These are phyloP conservation scores for Hemibagrus wyckioides DNA, from an alignment of 2,113 vertebrate genomes.

Conservation along the genomic window DNA sequence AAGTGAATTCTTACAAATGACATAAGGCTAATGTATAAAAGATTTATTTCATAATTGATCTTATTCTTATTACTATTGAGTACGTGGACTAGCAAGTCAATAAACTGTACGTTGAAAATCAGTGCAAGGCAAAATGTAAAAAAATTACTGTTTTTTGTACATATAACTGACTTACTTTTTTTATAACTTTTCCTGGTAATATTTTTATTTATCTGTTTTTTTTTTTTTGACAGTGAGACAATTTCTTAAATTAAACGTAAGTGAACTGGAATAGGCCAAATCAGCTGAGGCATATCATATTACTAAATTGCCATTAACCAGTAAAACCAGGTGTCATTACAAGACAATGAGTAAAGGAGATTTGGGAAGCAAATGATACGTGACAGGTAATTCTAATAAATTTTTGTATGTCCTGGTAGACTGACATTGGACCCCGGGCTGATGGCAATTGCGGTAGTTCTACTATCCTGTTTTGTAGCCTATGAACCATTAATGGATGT, in stretches of 20 bases:
- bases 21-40: not conserved
- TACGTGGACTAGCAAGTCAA: not conserved
- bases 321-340: not conserved
- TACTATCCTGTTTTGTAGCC: constrained; percentile 1
- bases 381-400: not conserved
- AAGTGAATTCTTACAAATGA: not conserved
- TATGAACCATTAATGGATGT: constrained; percentile 40
- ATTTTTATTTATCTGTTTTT: not conserved
- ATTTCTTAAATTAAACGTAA: not conserved
- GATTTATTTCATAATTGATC: not conserved
- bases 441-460: not conserved
- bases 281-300: not conserved
- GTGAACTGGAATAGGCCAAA: not conserved
- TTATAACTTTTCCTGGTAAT: not conserved
- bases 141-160: not conserved
- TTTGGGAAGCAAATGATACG: not conserved
- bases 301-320: not conserved
- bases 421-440: not conserved
- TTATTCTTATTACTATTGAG: not conserved
- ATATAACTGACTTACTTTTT: not conserved
- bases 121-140: not conserved
- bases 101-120: not conserved
- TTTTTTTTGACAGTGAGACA: not conserved
- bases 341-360: not conserved
- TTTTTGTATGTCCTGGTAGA: not conserved